Evolutionary conservation across 2,888 invertebrate genomes (phyloP), one percentile per base, ranked within the genome.

Genomic region (Drosophila longiperda): DNA sequence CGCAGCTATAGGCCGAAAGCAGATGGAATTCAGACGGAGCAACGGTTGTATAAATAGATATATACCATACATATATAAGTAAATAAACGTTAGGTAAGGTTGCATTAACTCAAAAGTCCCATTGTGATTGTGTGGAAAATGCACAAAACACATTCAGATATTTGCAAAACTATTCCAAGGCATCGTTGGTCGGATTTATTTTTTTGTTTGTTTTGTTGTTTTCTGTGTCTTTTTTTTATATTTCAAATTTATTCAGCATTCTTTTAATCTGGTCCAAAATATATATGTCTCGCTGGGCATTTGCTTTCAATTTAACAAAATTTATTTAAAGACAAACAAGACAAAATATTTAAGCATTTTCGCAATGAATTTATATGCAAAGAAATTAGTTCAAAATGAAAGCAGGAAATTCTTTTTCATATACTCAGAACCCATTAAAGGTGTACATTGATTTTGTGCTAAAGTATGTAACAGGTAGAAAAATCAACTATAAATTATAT

Each of bases 221-320:
- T 78, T 79, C 82, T 76, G 8, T 75, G 68, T 49, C 8, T 15
- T 57, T 73, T 73, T 84, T 73, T 75, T 52, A 57, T 58, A 54
- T 62, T 55, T 34, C 38, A 32, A 69, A 62, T 66, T 68, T 45
- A 63, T 63, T 69, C 33, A 62, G 50, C 52, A 15, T 53, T 60
- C 38, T 60, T 49, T 54, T 45, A 42, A 62, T 76, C 66, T 75
- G 65, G 53, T 33, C 17, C 66, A 53, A 55, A 66, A 75, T 65
- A 78, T 75, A 68, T 83, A 67, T 73, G 82, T 83, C 69, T 82
- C 53, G 79, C 66, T 66, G 45, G 65, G 75, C 73, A 73, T 74
- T 73, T 58, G 36, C 61, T 69, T 82, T 59, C 58, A 66, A 61
- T 33, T 48, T 32, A 17, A 34, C 33, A 42, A 50, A 45, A 85